Evolutionary conservation across 2,113 vertebrate species (phyloP).

Genomic region (Strigops habroptila): DNA sequence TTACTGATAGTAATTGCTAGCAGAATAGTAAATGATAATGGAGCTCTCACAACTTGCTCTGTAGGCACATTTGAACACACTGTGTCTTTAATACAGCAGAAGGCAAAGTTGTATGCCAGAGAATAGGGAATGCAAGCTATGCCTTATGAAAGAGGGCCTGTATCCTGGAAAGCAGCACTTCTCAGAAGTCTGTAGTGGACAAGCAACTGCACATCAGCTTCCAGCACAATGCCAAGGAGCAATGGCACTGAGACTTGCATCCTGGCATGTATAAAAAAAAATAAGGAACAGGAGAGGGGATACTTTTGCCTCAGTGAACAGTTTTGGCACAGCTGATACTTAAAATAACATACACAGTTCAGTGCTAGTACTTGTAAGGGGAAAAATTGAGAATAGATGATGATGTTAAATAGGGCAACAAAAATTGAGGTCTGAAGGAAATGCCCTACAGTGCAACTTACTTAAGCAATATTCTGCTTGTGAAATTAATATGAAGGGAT

Average conservation of each 20-base stretch:
- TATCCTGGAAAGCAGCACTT: constrained; percentile 29
- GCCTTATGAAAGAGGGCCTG: constrained; percentile 35
- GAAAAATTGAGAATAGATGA: not conserved
- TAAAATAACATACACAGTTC: not conserved
- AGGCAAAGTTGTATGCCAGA: not conserved
- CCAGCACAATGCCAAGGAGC: not conserved
- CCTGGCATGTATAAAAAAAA: not conserved
- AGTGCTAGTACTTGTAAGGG: not conserved
- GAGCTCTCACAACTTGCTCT: not conserved
- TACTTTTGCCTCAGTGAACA: not conserved
- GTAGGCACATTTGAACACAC: not conserved
- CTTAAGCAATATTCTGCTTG: not conserved
- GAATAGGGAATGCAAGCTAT: not conserved
- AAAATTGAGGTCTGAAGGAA: not conserved
- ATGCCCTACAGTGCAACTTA: not conserved
- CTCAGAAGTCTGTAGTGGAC: not conserved
- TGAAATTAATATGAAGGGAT: not conserved
- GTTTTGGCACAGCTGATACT: not conserved
- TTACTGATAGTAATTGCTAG: constrained; percentile 5
- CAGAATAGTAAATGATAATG: not conserved
- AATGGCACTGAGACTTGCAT: not conserved
- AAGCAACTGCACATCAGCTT: not conserved
- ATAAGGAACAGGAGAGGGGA: not conserved
- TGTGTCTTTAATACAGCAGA: not conserved
- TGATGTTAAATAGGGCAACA: not conserved